These are phyloP conservation scores for Atherinomorus stipes DNA, from an alignment of 2,113 vertebrate genomes.

Conservation along the genomic window DNA sequence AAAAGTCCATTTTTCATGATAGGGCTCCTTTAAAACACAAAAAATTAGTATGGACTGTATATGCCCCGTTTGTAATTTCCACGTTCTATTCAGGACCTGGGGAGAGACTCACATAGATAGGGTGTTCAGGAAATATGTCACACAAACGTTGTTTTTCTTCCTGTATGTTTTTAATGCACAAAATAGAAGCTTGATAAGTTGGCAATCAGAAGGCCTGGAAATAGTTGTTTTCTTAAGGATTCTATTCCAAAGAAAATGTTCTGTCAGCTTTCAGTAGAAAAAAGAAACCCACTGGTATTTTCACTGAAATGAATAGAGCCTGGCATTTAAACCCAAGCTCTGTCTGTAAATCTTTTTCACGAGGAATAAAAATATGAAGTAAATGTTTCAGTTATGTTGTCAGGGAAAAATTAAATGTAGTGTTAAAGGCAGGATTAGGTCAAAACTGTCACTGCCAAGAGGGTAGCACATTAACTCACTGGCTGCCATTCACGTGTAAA, in stretches of 20 bases:
- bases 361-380: slow-evolving; percentile 14
- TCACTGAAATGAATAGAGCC: slow-evolving; percentile 31
- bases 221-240: slow-evolving; percentile 23
- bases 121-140: slow-evolving; percentile 25
- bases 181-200: slow-evolving; percentile 28
- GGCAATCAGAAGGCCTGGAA: neutral
- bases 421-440: slow-evolving; percentile 24
- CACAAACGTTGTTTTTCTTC: neutral
- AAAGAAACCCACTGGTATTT: slow-evolving; percentile 14
- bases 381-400: slow-evolving; percentile 27
- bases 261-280: slow-evolving; percentile 30
- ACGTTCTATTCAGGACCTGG: slow-evolving; percentile 9
- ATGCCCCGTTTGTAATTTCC: slow-evolving; percentile 16
- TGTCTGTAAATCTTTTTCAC: slow-evolving; percentile 27
- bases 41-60: neutral
- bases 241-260: slow-evolving; percentile 26
- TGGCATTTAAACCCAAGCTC: slow-evolving; percentile 17
- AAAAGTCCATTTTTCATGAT: too few species aligned
- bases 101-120: neutral
- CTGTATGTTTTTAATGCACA: slow-evolving; percentile 18
- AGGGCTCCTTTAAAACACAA: too few species aligned
- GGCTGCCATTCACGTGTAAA: too few species aligned
- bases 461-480: slow-evolving; percentile 49
- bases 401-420: slow-evolving; percentile 32
- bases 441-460: slow-evolving; percentile 5